phyloP scores from a whole-genome alignment of 2,888 invertebrate species.

The Yponomeuta plumbellus region DNA sequence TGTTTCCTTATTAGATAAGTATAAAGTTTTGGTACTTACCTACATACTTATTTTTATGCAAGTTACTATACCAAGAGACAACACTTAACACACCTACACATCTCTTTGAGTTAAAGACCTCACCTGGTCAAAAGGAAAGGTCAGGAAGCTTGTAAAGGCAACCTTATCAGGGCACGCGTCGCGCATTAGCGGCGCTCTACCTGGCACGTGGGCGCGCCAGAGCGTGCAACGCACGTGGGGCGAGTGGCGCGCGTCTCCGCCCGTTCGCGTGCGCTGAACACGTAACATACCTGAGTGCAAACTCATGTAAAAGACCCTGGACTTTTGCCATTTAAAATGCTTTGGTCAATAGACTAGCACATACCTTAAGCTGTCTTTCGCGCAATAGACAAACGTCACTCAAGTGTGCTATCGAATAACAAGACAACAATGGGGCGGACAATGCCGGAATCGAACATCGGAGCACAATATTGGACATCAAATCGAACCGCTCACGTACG shows the following conservation, averaged over 20 bases:
- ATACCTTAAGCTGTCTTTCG: neutral
- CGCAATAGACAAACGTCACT: constrained; percentile 22
- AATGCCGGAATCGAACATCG: constrained; percentile 46
- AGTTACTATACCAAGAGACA: too few species aligned
- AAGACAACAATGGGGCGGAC: constrained; percentile 11
- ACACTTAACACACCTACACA: too few species aligned
- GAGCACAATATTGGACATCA: constrained; percentile 66
- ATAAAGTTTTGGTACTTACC: too few species aligned
- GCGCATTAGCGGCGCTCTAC: constrained; percentile 36
- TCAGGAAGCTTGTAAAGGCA: neutral
- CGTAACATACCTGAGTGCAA: constrained; percentile 20
- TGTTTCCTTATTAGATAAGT: too few species aligned
- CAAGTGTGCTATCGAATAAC: constrained; percentile 13
- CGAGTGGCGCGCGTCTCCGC: constrained; percentile 31
- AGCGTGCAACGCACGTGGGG: constrained; percentile 54
- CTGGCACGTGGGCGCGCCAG: constrained; percentile 49
- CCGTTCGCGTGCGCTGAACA: constrained; percentile 6
- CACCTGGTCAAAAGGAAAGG: neutral
- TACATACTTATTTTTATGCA: neutral
- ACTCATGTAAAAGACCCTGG: constrained; percentile 23
- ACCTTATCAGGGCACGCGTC: constrained; percentile 23
- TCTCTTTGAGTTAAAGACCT: too few species aligned
- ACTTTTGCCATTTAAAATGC: neutral
- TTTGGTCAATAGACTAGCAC: neutral
- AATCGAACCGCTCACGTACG: constrained; percentile 72